These are phyloP conservation scores for Megalops cyprinoides DNA, from an alignment of 2,797 vertebrate species.

Conservation along the genomic window DNA sequence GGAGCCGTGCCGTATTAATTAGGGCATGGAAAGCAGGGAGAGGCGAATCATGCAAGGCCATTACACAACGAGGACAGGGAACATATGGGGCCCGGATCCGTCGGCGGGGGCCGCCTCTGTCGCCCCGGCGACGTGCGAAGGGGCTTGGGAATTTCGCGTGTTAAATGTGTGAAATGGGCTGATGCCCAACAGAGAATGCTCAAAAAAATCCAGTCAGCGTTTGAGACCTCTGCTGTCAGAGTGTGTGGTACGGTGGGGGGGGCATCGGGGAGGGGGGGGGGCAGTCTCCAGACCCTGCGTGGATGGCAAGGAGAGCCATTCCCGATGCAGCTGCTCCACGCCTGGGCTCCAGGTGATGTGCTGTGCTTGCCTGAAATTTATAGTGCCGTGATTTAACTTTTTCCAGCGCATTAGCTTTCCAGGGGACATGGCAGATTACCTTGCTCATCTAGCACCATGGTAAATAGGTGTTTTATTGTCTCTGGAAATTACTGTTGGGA, in stretches of 20 bases:
- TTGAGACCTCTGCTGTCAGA: conserved; percentile 25
- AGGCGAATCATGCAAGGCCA: conserved; percentile 54
- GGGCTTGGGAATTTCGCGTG: conserved; percentile 42
- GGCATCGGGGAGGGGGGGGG: background rate
- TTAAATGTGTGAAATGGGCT: conserved; percentile 65
- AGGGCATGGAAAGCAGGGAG: conserved; percentile 42
- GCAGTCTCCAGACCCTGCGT: too few species aligned
- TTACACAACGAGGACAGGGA: conserved; percentile 64
- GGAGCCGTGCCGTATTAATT: conserved; percentile 43
- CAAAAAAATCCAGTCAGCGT: conserved; percentile 32
- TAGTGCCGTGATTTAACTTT: background rate
- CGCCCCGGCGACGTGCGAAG: background rate
- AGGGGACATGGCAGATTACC: conserved; percentile 38
- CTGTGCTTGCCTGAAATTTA: conserved; percentile 15
- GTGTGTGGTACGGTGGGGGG: background rate
- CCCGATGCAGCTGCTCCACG: conserved; percentile 34
- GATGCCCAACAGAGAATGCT: conserved; percentile 30
- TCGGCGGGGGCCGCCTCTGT: conserved; percentile 32
- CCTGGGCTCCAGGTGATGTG: conserved; percentile 32
- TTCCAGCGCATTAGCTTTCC: conserved; percentile 37
- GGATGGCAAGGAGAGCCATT: background rate
- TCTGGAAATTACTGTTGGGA: conserved; percentile 39
- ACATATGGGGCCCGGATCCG: conserved; percentile 60
- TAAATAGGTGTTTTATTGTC: conserved; percentile 52
- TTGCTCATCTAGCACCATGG: conserved; percentile 34